Base-by-base conservation (phyloP, 2,888 invertebrate species). In the Leptinotarsa tumamoca region DNA sequence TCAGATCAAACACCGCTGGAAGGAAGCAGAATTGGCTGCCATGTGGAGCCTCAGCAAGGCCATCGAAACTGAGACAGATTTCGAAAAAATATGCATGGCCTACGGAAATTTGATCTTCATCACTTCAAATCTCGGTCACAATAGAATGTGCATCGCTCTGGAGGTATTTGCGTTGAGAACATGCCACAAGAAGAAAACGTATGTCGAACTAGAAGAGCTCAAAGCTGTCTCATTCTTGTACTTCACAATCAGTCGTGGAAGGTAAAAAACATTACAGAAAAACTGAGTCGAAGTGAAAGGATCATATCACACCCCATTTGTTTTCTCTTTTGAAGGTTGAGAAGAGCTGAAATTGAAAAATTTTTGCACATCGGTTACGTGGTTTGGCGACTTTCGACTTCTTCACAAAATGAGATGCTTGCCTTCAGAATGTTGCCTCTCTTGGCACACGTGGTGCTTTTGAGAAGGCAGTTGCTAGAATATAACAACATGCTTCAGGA, bases 21-120 rank as follows among this genome's bases (percentile, higher is more conserved):
- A 86, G 15, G 90, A 90, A 68, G 91, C 92, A 0, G 88, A 88
- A 68, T 83, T 92, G 71, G 91, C 92, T 4, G 92, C 92, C 0
- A 88, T 91, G 73, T 91, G 92, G 91, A 88, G 90, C 27, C 84
- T 92, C 63, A 90, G 89, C 71, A 89, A 89, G 75, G 91, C 91
- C 0, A 80, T 91, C 17, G 85, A 88, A 67, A 89, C 90, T 0
- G 90, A 90, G 78, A 89, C 89, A 2, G 90, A 92, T 82, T 91
- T 93, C 76, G 85, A 89, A 0, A 85, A 90, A 0, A 84, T 93
- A 2, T 92, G 92, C 79, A 83, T 86, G 4, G 88, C 90, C n/a
- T 92, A 91, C 78, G 89, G 89, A 0, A 91, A 91, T 77, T 89
- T 92, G 86, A 85, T 91, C 33, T 81, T 84, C 4, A 86, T 88